phyloP scores from a whole-genome alignment of 1,140 invertebrate genomes.

The Hyphantria cunea region DNA sequence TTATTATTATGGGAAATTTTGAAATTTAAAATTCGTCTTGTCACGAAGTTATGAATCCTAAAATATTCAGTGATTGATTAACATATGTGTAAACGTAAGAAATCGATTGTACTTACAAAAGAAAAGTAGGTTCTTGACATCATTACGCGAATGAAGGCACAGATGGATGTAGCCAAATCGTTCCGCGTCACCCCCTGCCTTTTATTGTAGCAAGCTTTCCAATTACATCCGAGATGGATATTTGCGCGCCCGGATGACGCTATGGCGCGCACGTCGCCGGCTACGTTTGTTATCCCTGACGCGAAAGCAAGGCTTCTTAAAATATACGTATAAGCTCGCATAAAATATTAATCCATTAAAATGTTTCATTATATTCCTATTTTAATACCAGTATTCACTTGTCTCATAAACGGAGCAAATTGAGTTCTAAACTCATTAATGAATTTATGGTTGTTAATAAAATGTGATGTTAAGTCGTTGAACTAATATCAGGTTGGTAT shows the following conservation, averaged over 20 bases:
- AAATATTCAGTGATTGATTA: too few species aligned
- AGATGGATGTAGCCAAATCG: conserved; percentile 44
- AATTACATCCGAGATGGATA: conserved; percentile 62
- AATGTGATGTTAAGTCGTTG: too few species aligned
- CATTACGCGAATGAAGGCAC: conserved; percentile 32
- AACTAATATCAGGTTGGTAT: conserved; percentile 2
- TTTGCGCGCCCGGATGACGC: conserved; percentile 37
- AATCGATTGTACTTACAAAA: conserved; percentile 6
- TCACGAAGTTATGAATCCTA: too few species aligned
- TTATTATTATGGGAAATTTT: too few species aligned
- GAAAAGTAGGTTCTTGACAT: conserved; percentile 25
- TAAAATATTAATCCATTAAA: conserved; percentile 25
- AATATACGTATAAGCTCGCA: conserved; percentile 33
- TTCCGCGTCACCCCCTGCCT: conserved; percentile 52
- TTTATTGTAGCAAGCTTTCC: conserved; percentile 65
- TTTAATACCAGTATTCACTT: conserved; percentile 7
- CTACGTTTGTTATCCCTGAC: conserved; percentile 38
- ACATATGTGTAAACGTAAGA: too few species aligned
- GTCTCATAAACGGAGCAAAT: conserved; percentile 3
- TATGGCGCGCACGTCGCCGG: conserved; percentile 16
- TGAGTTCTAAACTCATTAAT: conserved; percentile 11
- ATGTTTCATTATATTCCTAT: conserved; percentile 7
- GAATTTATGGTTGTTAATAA: conserved; percentile 13
- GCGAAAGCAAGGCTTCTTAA: conserved; percentile 40
- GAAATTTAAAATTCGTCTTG: too few species aligned